Conservation (phyloP, 2,113 vertebrate genomes). For the Hippoglossus stenolepis region DNA sequence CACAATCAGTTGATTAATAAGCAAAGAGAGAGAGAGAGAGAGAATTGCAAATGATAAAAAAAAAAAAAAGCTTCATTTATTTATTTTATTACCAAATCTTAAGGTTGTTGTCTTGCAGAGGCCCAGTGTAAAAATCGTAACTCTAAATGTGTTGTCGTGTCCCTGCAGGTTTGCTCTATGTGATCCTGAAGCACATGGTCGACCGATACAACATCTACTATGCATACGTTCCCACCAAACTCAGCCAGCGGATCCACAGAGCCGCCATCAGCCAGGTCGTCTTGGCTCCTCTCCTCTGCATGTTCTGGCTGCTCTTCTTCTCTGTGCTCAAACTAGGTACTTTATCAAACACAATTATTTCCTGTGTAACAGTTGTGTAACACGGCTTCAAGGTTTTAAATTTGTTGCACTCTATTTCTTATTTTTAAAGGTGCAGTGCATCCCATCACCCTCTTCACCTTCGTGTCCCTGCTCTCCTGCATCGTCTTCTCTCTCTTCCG, state of each 20-base stretch:
- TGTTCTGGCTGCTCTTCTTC: slow-evolving; percentile 99
- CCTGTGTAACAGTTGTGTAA: background rate
- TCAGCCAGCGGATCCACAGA: slow-evolving; percentile 90
- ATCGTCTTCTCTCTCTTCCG: slow-evolving; percentile 85
- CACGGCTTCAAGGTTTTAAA: background rate
- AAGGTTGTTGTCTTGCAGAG: too few relatives aligned
- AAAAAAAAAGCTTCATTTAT: too few relatives aligned
- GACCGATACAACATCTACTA: slow-evolving; percentile 99
- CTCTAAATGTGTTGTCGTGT: background rate
- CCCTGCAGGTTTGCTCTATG: slow-evolving; percentile 91
- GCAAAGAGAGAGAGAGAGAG: too few relatives aligned
- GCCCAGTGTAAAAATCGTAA: too few relatives aligned
- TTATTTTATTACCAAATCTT: too few relatives aligned
- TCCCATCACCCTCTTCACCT: slow-evolving; percentile 91
- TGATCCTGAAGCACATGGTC: slow-evolving; percentile 94
- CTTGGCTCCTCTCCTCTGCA: slow-evolving; percentile 91
- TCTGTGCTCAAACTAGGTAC: slow-evolving; percentile 92
- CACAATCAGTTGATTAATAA: too few relatives aligned
- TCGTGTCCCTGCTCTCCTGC: slow-evolving; percentile 85
- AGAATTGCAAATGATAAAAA: too few relatives aligned
- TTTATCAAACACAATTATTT: background rate
- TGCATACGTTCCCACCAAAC: slow-evolving; percentile 93
- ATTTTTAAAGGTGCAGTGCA: slow-evolving; percentile 84
- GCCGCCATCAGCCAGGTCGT: slow-evolving; percentile 92
- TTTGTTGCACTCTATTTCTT: background rate